Conservation (phyloP, 2,888 invertebrate genomes). For the Notodonta ziczac region DNA sequence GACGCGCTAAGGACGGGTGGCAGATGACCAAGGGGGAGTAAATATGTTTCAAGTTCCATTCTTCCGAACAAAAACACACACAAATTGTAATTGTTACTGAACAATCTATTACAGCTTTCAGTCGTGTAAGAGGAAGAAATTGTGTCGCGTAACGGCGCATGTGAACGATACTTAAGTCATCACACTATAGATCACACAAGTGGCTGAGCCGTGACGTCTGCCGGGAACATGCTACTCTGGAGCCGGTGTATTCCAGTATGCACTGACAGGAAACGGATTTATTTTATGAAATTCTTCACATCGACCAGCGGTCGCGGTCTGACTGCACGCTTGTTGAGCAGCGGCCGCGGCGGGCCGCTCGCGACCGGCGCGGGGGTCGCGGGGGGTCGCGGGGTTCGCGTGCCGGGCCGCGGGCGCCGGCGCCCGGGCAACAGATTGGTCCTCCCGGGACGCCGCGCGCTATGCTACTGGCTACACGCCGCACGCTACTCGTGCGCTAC, state of each 20-base stretch:
- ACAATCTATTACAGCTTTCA: too few species aligned
- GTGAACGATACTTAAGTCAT: not conserved
- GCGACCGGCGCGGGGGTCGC: slow-evolving; percentile 10
- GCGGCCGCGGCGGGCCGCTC: not conserved
- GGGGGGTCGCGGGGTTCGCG: slow-evolving; percentile 13
- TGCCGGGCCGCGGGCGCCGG: slow-evolving; percentile 23
- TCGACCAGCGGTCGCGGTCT: not conserved
- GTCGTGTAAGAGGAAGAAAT: too few species aligned
- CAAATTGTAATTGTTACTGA: too few species aligned
- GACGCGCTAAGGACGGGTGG: too few species aligned
- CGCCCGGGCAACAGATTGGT: slow-evolving; percentile 64
- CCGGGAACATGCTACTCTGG: not conserved
- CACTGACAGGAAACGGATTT: not conserved
- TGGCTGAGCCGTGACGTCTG: not conserved
- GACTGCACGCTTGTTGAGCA: not conserved
- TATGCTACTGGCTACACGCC: slow-evolving; percentile 55
- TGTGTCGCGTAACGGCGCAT: too few species aligned
- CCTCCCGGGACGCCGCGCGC: slow-evolving; percentile 54
- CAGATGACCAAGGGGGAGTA: too few species aligned
- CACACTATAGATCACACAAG: not conserved
- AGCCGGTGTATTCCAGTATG: not conserved
- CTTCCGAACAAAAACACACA: too few species aligned
- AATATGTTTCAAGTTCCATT: too few species aligned
- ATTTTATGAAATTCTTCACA: not conserved
- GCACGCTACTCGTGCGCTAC: slow-evolving; percentile 68